Conservation (phyloP, 53 echinoderm and acorn worm genomes). For the Astropecten irregularis region DNA sequence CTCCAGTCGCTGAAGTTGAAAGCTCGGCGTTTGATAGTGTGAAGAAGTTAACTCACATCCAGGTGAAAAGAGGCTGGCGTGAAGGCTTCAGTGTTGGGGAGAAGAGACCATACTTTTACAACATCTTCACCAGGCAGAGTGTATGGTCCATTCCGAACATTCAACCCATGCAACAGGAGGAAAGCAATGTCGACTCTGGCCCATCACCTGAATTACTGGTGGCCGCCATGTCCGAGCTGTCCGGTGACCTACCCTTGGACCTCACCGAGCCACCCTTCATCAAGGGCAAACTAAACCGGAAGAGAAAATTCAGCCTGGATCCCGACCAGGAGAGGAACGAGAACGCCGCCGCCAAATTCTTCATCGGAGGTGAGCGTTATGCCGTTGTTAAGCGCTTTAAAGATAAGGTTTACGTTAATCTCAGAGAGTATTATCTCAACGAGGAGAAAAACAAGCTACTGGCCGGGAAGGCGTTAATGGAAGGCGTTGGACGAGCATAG, state of each 20-base stretch:
- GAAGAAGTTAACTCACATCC: neutral
- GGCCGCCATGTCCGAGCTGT: neutral
- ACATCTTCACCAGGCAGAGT: neutral
- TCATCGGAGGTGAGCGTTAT: conserved; percentile 39
- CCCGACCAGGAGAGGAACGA: conserved; percentile 18
- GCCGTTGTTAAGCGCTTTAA: conserved; percentile 34
- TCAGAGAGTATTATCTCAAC: too few relatives aligned
- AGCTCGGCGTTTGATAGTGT: neutral
- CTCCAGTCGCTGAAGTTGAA: neutral
- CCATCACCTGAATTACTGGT: neutral
- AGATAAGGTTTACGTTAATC: neutral
- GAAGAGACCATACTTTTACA: neutral
- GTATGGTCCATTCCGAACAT: neutral
- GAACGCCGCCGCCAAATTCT: neutral
- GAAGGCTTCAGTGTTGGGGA: neutral
- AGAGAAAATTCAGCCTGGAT: conserved; percentile 15
- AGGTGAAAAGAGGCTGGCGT: neutral
- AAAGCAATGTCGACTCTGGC: neutral
- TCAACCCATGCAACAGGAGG: neutral
- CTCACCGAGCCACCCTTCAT: neutral
- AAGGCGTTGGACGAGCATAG: neutral
- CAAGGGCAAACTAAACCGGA: neutral
- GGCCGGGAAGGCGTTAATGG: conserved; percentile 40
- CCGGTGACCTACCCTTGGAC: neutral
- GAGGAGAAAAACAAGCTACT: conserved; percentile 2